A percentile compares a stretch with the other conserved stretches of the same genome.
Conservation (phyloP, 2,797 vertebrate genomes). For the Sebastolobus altivelis region DNA sequence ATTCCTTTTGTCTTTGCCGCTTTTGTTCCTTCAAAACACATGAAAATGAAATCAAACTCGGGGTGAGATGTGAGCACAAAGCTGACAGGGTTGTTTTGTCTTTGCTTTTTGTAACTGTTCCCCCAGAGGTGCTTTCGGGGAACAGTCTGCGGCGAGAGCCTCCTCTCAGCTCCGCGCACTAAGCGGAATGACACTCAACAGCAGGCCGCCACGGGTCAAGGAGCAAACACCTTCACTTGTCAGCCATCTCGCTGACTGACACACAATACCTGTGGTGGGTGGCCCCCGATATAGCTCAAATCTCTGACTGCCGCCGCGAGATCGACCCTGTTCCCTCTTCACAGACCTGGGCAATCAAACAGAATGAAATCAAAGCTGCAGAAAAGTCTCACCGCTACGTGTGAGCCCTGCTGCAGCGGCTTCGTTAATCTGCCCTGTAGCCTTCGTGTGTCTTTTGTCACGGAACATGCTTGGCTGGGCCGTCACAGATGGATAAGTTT, state of each 20-base stretch:
- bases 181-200: slow-evolving; percentile 63
- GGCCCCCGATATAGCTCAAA: slow-evolving; percentile 43
- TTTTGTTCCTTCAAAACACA: slow-evolving; percentile 54
- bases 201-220: slow-evolving; percentile 74
- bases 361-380: slow-evolving; percentile 41
- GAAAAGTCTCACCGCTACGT: slow-evolving; percentile 22
- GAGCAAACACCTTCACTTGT: slow-evolving; percentile 78
- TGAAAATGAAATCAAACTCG: slow-evolving; percentile 55
- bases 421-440: slow-evolving; percentile 41
- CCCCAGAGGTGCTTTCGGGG: slow-evolving; percentile 43
- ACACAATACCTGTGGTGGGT: slow-evolving; percentile 61
- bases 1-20: slow-evolving; percentile 52
- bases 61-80: slow-evolving; percentile 41
- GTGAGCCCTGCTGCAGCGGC: background rate
- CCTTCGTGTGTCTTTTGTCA: slow-evolving; percentile 1
- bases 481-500: slow-evolving; percentile 15
- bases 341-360: slow-evolving; percentile 47
- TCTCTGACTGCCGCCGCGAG: slow-evolving; percentile 24
- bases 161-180: slow-evolving; percentile 50
- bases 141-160: slow-evolving; percentile 28
- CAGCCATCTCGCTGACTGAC: slow-evolving; percentile 69
- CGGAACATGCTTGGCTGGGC: background rate
- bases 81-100: slow-evolving; percentile 63
- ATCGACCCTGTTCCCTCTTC: slow-evolving; percentile 39
- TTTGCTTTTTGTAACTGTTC: slow-evolving; percentile 49